These are phyloP conservation scores for Plotosus lineatus DNA, from an alignment of 2,113 vertebrate genomes.

Conservation along the genomic window DNA sequence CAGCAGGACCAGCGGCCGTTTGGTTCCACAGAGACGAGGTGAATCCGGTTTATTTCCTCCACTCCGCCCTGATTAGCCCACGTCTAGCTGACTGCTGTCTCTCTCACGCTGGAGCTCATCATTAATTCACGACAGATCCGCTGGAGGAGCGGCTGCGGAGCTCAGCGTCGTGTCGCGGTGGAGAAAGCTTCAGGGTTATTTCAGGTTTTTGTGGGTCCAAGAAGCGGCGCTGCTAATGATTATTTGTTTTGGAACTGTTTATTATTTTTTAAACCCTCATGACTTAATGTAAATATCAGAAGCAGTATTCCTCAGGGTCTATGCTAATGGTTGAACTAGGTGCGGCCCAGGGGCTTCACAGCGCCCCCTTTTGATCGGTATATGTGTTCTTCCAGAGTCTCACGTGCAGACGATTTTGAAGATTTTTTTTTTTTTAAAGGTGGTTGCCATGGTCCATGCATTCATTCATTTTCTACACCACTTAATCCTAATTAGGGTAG, in stretches of 20 bases:
- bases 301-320: background rate
- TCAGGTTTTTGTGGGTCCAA: background rate
- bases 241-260: background rate
- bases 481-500: too few species aligned
- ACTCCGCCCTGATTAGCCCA: conserved; percentile 62
- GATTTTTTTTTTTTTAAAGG: background rate
- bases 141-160: background rate
- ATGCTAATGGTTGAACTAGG: background rate
- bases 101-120: conserved; percentile 16
- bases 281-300: background rate
- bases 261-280: background rate
- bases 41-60: conserved; percentile 52
- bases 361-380: background rate
- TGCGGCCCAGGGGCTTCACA: background rate
- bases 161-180: background rate
- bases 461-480: too few species aligned
- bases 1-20: conserved; percentile 5
- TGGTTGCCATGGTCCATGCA: background rate
- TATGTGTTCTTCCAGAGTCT: background rate
- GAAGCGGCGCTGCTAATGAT: too few species aligned
- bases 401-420: background rate
- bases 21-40: background rate
- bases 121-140: background rate
- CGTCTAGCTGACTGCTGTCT: conserved; percentile 52
- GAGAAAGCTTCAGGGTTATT: background rate